phyloP scores from a whole-genome alignment of 2,888 invertebrate species.

The Halictus quadricinctus region DNA sequence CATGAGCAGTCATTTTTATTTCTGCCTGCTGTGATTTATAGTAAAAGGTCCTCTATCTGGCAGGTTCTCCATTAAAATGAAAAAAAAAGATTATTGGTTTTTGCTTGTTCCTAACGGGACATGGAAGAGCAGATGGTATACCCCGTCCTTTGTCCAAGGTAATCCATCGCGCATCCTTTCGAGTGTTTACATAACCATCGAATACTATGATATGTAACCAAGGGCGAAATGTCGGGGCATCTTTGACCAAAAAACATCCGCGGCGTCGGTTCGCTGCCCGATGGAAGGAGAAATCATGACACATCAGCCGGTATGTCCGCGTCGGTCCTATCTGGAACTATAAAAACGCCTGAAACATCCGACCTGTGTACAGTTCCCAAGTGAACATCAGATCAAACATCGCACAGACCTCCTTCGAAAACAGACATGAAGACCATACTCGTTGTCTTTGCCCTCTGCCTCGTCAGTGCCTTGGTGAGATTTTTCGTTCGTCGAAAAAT shows the following conservation, averaged over 20 bases:
- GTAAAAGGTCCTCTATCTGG: not conserved
- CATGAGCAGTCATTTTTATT: not conserved
- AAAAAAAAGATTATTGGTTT: not conserved
- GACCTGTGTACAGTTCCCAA: slow-evolving; percentile 49
- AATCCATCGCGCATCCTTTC: not conserved
- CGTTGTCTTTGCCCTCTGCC: slow-evolving; percentile 26
- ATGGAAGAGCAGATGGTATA: not conserved
- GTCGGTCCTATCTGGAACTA: slow-evolving; percentile 50
- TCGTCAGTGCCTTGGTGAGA: slow-evolving; percentile 56
- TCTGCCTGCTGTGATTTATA: not conserved
- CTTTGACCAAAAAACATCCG: slow-evolving; percentile 17
- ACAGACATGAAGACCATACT: slow-evolving; percentile 53
- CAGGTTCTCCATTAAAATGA: not conserved
- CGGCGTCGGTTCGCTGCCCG: not conserved
- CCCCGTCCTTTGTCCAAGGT: not conserved
- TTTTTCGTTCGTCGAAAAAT: not conserved
- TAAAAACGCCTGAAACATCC: slow-evolving; percentile 59
- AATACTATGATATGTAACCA: slow-evolving; percentile 7
- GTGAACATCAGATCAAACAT: slow-evolving; percentile 20
- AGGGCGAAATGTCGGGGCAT: slow-evolving; percentile 3
- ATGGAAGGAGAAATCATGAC: slow-evolving; percentile 47
- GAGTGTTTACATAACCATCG: slow-evolving; percentile 24
- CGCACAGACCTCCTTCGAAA: not conserved
- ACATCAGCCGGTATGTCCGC: not conserved
- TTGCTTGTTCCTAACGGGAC: not conserved